These are phyloP conservation scores for Lydus trimaculatus DNA, from an alignment of 2,888 invertebrate species.

Conservation along the genomic window DNA sequence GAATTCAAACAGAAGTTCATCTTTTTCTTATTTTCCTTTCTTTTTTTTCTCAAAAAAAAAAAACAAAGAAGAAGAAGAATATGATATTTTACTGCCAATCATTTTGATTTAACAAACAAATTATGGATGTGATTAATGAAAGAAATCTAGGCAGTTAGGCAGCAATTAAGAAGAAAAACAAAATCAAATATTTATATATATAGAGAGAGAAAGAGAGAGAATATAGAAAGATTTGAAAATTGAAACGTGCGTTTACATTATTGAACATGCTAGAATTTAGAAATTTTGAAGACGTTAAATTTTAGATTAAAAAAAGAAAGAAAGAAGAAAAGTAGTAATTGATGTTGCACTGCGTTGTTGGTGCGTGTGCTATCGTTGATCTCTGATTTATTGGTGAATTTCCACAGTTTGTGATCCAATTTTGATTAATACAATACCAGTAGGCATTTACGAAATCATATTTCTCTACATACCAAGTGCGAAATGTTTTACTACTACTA, in stretches of 20 bases:
- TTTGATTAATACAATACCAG: neutral
- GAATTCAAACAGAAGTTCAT: neutral
- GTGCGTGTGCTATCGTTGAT: constrained; percentile 50
- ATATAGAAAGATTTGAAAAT: neutral
- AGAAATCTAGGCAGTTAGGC: neutral
- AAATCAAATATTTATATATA: neutral
- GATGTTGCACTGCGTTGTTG: constrained; percentile 29
- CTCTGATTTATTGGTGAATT: constrained; percentile 17
- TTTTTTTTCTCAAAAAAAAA: neutral
- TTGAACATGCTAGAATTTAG: constrained; percentile 40
- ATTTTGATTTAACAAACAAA: constrained; percentile 6
- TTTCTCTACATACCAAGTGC: neutral
- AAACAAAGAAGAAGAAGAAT: too few relatives aligned
- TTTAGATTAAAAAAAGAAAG: neutral
- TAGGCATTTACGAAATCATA: constrained; percentile 26
- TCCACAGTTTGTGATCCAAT: constrained; percentile 7
- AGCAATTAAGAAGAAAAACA: neutral
- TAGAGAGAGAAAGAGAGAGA: too few relatives aligned
- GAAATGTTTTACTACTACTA: too few relatives aligned
- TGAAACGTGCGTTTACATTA: constrained; percentile 42
- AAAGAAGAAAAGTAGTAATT: too few relatives aligned
- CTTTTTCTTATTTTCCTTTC: neutral
- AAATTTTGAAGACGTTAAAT: constrained; percentile 28
- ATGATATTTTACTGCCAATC: too few relatives aligned
- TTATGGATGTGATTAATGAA: too few relatives aligned